These are phyloP conservation scores for Electrophaes corylata DNA, from an alignment of 2,888 invertebrate species.

Conservation along the genomic window DNA sequence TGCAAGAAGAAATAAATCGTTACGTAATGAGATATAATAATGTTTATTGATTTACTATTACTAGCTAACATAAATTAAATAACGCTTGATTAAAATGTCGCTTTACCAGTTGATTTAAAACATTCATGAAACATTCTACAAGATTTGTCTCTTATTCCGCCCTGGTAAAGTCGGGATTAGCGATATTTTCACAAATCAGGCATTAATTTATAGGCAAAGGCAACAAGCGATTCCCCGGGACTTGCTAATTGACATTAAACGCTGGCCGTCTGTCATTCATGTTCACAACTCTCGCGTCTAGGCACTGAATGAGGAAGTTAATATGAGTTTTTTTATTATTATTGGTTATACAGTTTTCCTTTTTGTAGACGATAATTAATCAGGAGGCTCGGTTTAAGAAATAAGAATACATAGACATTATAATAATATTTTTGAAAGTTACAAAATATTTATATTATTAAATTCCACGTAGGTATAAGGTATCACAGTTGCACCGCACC, in stretches of 20 bases:
- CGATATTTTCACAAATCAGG: conserved; percentile 38
- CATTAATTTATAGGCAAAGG: conserved; percentile 59
- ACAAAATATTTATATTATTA: too few species aligned
- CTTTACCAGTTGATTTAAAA: conserved; percentile 13
- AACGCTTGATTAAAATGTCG: too few species aligned
- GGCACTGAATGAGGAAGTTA: conserved; percentile 50
- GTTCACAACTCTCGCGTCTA: conserved; percentile 59
- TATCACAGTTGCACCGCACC: too few species aligned
- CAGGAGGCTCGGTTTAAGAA: neutral
- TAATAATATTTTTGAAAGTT: too few species aligned
- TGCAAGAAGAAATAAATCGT: conserved; percentile 2
- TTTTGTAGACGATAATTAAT: conserved; percentile 10
- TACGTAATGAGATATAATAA: conserved; percentile 2
- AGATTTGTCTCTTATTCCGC: conserved; percentile 31
- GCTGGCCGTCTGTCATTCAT: conserved; percentile 68
- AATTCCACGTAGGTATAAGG: too few species aligned
- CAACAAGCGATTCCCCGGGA: conserved; percentile 52
- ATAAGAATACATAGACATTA: too few species aligned
- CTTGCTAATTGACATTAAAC: conserved; percentile 77
- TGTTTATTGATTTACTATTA: conserved; percentile 16
- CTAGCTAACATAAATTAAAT: conserved; percentile 15
- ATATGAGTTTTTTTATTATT: conserved; percentile 28
- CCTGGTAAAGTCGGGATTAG: conserved; percentile 44
- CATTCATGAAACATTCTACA: neutral
- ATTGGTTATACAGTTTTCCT: conserved; percentile 25